Conservation (phyloP, 2,113 vertebrate genomes). For the Sardina pilchardus region DNA sequence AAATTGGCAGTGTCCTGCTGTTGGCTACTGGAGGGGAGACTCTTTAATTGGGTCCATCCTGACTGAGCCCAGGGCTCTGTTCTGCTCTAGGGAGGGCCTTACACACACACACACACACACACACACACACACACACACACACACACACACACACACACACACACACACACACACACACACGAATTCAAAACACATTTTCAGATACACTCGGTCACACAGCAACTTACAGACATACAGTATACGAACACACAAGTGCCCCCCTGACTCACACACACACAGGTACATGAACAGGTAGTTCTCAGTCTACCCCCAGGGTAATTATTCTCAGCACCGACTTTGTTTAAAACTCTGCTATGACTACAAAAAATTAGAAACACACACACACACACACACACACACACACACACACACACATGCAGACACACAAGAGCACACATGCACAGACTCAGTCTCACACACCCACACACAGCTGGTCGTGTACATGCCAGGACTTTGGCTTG, state of each 20-base stretch:
- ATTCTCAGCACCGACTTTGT: too few species aligned
- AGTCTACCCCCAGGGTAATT: too few species aligned
- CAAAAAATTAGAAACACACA: too few species aligned
- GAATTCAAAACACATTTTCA: too few species aligned
- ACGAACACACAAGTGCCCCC: not conserved
- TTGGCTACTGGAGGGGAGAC: constrained; percentile 69
- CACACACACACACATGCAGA: too few species aligned
- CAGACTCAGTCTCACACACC: too few species aligned
- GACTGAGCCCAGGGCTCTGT: constrained; percentile 58
- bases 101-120: constrained; percentile 16
- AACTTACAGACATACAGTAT: not conserved
- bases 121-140: not conserved
- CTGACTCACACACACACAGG: not conserved
- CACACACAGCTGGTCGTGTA: too few species aligned
- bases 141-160: not conserved
- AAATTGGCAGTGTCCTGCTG: constrained; percentile 52
- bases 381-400: too few species aligned
- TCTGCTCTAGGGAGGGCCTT: constrained; percentile 53
- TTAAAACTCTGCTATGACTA: too few species aligned
- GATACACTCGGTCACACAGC: not conserved
- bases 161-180: not conserved
- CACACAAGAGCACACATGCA: too few species aligned
- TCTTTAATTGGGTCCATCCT: constrained; percentile 75
- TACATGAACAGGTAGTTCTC: too few species aligned
- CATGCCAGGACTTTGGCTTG: too few species aligned